These are phyloP conservation scores for Sisyra nigra DNA, from an alignment of 2,888 invertebrate species.

Conservation along the genomic window DNA sequence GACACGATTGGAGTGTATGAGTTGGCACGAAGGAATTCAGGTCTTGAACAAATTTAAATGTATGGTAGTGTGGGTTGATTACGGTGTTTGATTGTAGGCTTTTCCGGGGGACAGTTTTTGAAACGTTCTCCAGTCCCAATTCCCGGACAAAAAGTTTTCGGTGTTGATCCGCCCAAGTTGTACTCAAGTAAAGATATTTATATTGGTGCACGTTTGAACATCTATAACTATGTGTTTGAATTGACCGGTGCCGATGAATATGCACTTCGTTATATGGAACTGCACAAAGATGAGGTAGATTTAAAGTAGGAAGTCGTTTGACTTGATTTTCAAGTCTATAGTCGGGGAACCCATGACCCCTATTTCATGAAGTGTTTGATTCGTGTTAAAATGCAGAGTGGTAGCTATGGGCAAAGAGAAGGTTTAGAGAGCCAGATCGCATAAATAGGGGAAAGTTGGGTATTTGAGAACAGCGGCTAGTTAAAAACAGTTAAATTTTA, in stretches of 20 bases:
- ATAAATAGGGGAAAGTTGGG: no score
- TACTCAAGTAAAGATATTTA: constrained; percentile 71
- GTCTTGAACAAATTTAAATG: no score
- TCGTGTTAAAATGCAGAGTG: no score
- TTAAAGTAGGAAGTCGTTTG: no score
- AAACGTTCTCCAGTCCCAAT: constrained; percentile 51
- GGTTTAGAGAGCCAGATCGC: no score
- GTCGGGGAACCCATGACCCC: no score
- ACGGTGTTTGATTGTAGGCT: constrained; percentile 12
- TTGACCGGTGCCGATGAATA: constrained; percentile 74
- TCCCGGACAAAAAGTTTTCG: constrained; percentile 55
- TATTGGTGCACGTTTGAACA: constrained; percentile 61
- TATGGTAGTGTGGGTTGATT: no score
- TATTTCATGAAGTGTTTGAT: no score
- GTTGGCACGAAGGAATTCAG: constrained; percentile 54
- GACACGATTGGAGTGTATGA: constrained; percentile 76
- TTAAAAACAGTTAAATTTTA: no score
- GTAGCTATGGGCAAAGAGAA: no score
- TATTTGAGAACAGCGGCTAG: no score
- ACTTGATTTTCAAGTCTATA: no score
- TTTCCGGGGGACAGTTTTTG: constrained; percentile 43
- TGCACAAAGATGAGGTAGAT: constrained; percentile 49
- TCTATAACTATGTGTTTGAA: constrained; percentile 65
- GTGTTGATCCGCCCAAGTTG: constrained; percentile 52
- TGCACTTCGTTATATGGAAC: constrained; percentile 74